Evolutionary conservation across 2,888 invertebrate genomes (phyloP), one percentile per base, ranked within the genome.

Genomic region (Ptilodon capucinus): DNA sequence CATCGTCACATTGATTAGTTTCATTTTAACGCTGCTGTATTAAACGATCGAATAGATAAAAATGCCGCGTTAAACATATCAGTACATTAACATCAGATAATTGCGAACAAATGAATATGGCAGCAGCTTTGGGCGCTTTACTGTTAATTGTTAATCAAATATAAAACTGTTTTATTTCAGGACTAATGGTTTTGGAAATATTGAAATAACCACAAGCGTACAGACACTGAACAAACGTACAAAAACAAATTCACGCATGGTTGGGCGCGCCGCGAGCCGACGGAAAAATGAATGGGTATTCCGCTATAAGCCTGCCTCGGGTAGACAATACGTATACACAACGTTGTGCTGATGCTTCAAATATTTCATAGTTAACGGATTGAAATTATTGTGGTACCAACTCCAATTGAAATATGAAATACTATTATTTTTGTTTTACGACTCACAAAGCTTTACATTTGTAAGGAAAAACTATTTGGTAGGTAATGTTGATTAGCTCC

Each of bases 191-290:
- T 77, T 79, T 76, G 73, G 76, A 76, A 81, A 80, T 77, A 76
- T 79, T 76, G 74, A 75, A 84, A 82, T 78, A 81, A 86, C 86
- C 84, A 71, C 84, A 80, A 79, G 75, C 76, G 73, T 68, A 74
- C 84, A 84, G 83, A 85, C 81, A 81, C 74, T 80, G 86, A 84
- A 79, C 85, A 84, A 86, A 84, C 81, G 81, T 76, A 79, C 81
- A 86, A 86, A 88, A 87, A 86, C 82, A 85, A 80, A 84, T 80
- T 83, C 86, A 86, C 85, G 86, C 84, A 82, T 87, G 87, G 81
- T 51, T 79, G 84, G 67, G 79, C 81, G 78, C 81, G 73, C 76
- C 60, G 71, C 78, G 77, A 69, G 70, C 76, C 71, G 71, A 64
- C 72, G 73, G 79, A 85, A 87, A 87, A 86, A 88, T 86, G 81